Conservation (phyloP, 2,113 vertebrate species). For the Lycocorax pyrrhopterus region DNA sequence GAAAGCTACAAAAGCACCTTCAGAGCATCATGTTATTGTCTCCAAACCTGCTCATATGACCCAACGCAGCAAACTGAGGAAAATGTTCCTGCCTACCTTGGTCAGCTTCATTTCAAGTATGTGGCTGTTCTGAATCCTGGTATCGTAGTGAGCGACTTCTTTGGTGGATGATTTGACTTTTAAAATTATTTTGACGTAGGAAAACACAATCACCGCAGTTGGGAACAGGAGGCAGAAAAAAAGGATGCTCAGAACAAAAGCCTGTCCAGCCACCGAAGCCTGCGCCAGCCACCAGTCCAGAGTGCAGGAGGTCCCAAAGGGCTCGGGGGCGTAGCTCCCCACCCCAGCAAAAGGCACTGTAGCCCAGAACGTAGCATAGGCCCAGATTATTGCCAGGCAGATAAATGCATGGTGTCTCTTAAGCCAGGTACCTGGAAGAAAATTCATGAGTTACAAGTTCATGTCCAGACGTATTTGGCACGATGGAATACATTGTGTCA, state of each 20-base stretch:
- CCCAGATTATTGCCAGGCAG: constrained; percentile 83
- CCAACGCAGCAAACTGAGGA: background rate
- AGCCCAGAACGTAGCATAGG: constrained; percentile 90
- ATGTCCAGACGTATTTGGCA: background rate
- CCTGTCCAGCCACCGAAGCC: constrained; percentile 83
- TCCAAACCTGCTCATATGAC: background rate
- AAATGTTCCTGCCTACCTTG: constrained; percentile 75
- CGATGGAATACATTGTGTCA: fast-evolving
- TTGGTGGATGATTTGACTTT: constrained; percentile 91
- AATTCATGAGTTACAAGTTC: background rate
- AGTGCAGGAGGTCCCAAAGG: constrained; percentile 94
- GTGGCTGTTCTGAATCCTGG: constrained; percentile 83
- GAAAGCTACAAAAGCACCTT: background rate
- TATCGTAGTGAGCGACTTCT: constrained; percentile 86
- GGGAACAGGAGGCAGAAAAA: constrained; percentile 95
- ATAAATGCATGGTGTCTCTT: constrained; percentile 88
- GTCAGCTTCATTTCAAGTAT: constrained; percentile 91
- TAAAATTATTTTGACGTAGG: constrained; percentile 89
- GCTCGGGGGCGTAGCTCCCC: constrained; percentile 90
- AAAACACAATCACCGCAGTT: constrained; percentile 86
- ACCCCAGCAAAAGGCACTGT: constrained; percentile 90
- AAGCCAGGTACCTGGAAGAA: constrained; percentile 85
- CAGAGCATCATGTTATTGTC: fast-evolving
- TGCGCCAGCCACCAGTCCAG: constrained; percentile 96
- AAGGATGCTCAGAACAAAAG: constrained; percentile 88